These are phyloP conservation scores for Astyanax mexicanus DNA, from an alignment of 2,797 vertebrate species.

Conservation along the genomic window DNA sequence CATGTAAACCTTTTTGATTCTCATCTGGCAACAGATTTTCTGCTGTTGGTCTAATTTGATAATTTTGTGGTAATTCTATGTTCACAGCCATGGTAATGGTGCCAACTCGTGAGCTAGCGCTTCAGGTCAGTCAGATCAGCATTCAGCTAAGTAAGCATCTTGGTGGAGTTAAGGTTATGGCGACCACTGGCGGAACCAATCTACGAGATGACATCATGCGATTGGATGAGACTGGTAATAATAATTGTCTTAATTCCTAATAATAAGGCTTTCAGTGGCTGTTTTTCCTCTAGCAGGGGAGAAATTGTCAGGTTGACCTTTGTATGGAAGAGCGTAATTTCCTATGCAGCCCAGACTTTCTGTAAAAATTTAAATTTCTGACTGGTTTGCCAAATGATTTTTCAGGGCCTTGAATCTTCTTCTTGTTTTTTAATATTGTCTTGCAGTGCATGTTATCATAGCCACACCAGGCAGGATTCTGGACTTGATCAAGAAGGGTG, in stretches of 20 bases:
- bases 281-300: no score
- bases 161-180: conserved; percentile 84
- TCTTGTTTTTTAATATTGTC: background rate
- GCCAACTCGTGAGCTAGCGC: conserved; percentile 83
- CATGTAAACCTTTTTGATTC: no score
- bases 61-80: background rate
- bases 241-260: background rate
- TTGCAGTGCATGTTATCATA: conserved; percentile 81
- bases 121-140: conserved; percentile 85
- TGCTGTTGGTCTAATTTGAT: background rate
- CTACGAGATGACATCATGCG: conserved; percentile 85
- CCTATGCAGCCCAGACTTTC: no score
- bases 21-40: background rate
- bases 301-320: no score
- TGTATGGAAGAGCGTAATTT: no score
- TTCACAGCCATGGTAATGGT: conserved; percentile 80
- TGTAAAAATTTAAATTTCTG: no score
- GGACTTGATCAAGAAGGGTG: conserved; percentile 84
- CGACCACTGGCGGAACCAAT: conserved; percentile 84
- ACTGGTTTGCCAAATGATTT: no score
- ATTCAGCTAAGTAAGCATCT: conserved; percentile 86
- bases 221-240: conserved; percentile 80
- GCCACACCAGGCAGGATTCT: conserved; percentile 84
- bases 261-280: no score
- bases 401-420: background rate